Conservation (phyloP, 2,888 invertebrate genomes). For the Drosophila hamatofila region DNA sequence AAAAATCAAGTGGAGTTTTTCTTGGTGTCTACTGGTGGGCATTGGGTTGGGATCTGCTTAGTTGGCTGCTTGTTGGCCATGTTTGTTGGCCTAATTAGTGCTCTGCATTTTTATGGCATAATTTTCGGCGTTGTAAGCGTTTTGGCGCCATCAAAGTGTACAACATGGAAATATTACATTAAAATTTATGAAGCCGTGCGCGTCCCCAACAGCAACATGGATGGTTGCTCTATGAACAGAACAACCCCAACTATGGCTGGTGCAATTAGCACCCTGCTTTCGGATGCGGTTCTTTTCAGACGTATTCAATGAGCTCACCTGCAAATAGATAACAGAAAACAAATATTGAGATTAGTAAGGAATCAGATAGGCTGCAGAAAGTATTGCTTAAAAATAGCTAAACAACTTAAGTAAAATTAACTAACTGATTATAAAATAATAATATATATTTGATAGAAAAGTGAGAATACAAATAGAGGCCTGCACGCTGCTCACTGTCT, state of each 20-base stretch:
- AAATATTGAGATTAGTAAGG: not conserved
- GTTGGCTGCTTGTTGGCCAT: slow-evolving; percentile 46
- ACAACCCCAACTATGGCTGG: not conserved
- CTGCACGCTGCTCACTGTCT: no score
- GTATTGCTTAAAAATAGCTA: not conserved
- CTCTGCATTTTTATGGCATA: slow-evolving; percentile 79
- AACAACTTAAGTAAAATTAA: not conserved
- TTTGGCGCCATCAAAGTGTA: slow-evolving; percentile 68
- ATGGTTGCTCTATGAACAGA: not conserved
- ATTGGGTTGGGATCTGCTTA: slow-evolving; percentile 15
- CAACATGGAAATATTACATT: slow-evolving; percentile 75
- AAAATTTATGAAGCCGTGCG: slow-evolving; percentile 72
- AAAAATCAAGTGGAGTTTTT: slow-evolving; percentile 25
- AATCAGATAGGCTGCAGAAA: not conserved
- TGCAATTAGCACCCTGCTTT: slow-evolving; percentile 23
- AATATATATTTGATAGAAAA: not conserved
- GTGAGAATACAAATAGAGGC: no score
- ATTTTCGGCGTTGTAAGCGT: slow-evolving; percentile 74
- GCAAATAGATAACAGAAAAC: slow-evolving; percentile 35
- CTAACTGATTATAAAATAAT: not conserved
- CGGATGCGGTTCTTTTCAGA: slow-evolving; percentile 1
- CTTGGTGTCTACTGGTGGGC: slow-evolving; percentile 21
- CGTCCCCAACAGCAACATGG: slow-evolving; percentile 23
- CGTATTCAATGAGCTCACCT: slow-evolving; percentile 35
- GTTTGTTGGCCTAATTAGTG: slow-evolving; percentile 79